These are phyloP conservation scores for Drosophila tsacasi DNA, from an alignment of 1,140 invertebrate genomes.

Conservation along the genomic window DNA sequence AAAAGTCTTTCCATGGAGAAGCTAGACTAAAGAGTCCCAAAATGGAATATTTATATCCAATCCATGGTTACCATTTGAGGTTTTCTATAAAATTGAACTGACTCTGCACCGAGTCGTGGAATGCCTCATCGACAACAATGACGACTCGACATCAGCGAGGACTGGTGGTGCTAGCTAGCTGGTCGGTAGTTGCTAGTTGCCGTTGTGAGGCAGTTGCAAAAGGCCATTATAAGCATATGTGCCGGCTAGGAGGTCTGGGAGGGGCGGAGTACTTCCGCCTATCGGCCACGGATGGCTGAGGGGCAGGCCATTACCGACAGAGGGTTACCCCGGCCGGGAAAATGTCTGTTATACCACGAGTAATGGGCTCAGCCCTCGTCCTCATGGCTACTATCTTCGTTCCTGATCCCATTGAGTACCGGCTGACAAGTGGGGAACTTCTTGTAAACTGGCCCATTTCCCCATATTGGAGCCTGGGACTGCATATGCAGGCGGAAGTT, in stretches of 20 bases:
- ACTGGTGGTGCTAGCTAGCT: conserved; percentile 14
- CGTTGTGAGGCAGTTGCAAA: conserved; percentile 66
- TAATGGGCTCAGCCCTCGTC: conserved; percentile 22
- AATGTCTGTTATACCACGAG: conserved; percentile 56
- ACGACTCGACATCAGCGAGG: conserved; percentile 15
- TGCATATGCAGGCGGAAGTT: background rate
- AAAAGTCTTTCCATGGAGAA: too few species aligned
- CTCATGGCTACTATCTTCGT: conserved; percentile 11
- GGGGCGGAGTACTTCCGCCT: conserved; percentile 53
- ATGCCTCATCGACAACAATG: conserved; percentile 34
- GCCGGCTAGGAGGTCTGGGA: conserved; percentile 30
- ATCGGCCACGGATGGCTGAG: conserved; percentile 15
- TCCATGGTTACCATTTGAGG: background rate
- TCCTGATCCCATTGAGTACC: conserved; percentile 27
- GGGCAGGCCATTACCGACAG: conserved; percentile 21
- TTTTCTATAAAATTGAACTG: background rate
- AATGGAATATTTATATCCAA: background rate
- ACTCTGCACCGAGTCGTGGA: background rate
- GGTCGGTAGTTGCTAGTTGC: conserved; percentile 15
- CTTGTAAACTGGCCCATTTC: background rate
- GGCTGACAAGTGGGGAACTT: conserved; percentile 31
- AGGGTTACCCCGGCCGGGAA: conserved; percentile 43
- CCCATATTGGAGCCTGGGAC: background rate
- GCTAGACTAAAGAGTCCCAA: background rate
- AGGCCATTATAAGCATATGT: conserved; percentile 80